Evolutionary conservation across 1,140 invertebrate species (phyloP), one percentile per base, ranked within the genome.

Genomic region (Colletes latitarsis): DNA sequence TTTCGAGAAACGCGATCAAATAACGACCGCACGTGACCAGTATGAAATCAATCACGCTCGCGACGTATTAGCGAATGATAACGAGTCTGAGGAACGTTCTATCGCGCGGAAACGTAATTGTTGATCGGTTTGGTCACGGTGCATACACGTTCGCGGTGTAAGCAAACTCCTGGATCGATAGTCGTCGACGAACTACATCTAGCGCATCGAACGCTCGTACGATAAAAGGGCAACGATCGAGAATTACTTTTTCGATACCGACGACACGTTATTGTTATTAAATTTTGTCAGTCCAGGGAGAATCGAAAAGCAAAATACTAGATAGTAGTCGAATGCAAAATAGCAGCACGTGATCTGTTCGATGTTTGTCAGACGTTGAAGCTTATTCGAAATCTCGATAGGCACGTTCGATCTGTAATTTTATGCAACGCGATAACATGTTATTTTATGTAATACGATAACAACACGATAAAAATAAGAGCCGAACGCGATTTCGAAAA

Each of bases 401-500:
- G 30, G 8, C 4, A 1, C 0, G 3, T 12, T 9, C 6, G 49
- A 68, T 58, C 57, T 19, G 6, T n/a, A 55, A 55, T 46, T 46
- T 73, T 62, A 73, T 62, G 57, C 19, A 58, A 58, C 39, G 5
- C 14, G 53, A 58, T 58, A 71, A 58, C n/a, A 4, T 0, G 4
- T 0, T 43, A 8, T n/a, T 30, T 39, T 3, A 39, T 14, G 58
- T 62, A 72, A 72, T 12, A 21, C 41, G 55, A 72, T 60, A 71
- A 19, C 9, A 12, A 72, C n/a, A 15, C n/a, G 39, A 72, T 41
- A 60, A 62, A 19, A 46, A 41, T 19, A 62, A 62, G 41, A 5
- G 21, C 19, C 55, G 53, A 58, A 60, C 55, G 39, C 55, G 14
- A 41, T 41, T 71, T 17, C n/a, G 55, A 49, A 53, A 73, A 73